Conservation (phyloP, 2,888 invertebrate genomes). For the Orthosia gracilis region DNA sequence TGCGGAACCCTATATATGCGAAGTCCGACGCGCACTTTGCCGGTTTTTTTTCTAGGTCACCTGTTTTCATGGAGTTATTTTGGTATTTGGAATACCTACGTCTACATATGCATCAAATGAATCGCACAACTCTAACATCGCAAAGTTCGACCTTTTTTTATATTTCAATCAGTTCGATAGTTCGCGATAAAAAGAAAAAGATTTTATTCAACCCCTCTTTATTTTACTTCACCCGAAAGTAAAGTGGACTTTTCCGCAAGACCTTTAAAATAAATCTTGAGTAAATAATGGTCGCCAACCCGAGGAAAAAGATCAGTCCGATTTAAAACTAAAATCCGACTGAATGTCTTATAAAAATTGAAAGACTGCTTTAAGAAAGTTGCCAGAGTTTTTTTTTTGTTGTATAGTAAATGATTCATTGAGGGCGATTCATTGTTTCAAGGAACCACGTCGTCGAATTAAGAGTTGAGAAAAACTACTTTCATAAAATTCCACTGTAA, state of each 20-base stretch:
- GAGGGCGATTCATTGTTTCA: slow-evolving; percentile 14
- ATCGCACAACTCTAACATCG: background rate
- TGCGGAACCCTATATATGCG: too few species aligned
- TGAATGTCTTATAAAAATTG: slow-evolving; percentile 56
- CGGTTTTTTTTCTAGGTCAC: background rate
- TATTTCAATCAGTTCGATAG: slow-evolving; percentile 46
- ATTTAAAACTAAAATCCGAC: slow-evolving; percentile 59
- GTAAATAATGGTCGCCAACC: slow-evolving; percentile 52
- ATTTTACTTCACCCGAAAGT: slow-evolving; percentile 40
- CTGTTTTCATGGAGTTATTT: too few species aligned
- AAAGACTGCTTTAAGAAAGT: slow-evolving; percentile 17
- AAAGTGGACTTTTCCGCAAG: slow-evolving; percentile 46
- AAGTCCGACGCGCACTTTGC: too few species aligned
- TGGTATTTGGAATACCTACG: background rate
- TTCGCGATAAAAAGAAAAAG: slow-evolving; percentile 39
- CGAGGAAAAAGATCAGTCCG: slow-evolving; percentile 51
- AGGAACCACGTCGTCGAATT: background rate
- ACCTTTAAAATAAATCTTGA: slow-evolving; percentile 58
- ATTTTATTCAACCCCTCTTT: slow-evolving; percentile 27
- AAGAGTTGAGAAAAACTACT: background rate
- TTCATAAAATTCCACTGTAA: background rate
- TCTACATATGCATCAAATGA: background rate
- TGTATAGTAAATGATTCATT: slow-evolving; percentile 13
- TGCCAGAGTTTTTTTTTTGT: slow-evolving; percentile 35
- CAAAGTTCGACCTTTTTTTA: slow-evolving; percentile 15